phyloP scores from a whole-genome alignment of 2,888 invertebrate genomes.

The Pandemis corylana region DNA sequence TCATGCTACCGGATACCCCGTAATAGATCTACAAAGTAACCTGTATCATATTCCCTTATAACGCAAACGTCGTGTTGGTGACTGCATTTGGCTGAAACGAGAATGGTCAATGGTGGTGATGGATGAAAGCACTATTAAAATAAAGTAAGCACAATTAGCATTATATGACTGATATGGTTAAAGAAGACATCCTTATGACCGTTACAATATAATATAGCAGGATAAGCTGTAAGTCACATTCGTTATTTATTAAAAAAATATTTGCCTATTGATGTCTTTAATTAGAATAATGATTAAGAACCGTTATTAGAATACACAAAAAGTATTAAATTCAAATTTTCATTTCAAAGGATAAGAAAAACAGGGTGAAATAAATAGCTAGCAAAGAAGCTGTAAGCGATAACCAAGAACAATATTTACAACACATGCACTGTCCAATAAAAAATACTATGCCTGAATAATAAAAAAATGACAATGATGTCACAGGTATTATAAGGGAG shows the following conservation, averaged over 20 bases:
- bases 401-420: background rate
- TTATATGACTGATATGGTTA: background rate
- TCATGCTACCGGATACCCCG: conserved; percentile 57
- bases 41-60: conserved; percentile 65
- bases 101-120: conserved; percentile 62
- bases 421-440: background rate
- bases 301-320: background rate
- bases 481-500: background rate
- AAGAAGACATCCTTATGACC: background rate
- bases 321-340: background rate
- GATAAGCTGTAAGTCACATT: background rate
- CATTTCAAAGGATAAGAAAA: background rate
- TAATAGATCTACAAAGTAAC: conserved; percentile 56
- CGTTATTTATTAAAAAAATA: background rate
- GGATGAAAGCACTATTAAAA: conserved; percentile 43
- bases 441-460: background rate
- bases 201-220: background rate
- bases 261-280: background rate
- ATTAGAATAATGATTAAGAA: background rate
- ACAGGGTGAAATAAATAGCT: background rate
- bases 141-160: conserved; percentile 1
- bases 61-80: conserved; percentile 66
- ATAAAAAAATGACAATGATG: background rate
- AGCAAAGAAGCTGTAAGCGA: background rate
- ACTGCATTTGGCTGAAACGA: conserved; percentile 70